Evolutionary conservation across 2,113 vertebrate species (phyloP).

Genomic region (Cheirogaleus medius): DNA sequence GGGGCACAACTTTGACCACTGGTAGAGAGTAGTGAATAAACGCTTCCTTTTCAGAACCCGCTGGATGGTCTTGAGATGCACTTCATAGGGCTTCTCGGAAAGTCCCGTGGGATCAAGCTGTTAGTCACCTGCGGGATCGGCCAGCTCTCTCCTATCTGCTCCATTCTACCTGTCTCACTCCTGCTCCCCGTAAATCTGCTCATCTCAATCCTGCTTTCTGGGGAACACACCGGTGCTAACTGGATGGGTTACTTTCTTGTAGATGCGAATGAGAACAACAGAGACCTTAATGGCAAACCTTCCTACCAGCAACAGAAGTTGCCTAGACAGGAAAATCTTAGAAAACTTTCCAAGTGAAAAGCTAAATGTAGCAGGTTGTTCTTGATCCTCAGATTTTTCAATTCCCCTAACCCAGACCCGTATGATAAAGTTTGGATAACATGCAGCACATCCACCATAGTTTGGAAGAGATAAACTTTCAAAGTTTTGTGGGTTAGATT

Average conservation of each 20-base stretch:
- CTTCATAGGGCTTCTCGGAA: not conserved
- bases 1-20: not conserved
- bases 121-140: not conserved
- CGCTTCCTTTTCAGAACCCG: accelerated
- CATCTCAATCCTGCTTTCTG: not conserved
- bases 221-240: accelerated
- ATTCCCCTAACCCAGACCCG: not conserved
- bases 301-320: not conserved
- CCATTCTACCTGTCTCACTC: not conserved
- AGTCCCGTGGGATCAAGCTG: not conserved
- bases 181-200: not conserved
- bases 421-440: not conserved
- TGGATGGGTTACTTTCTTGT: too few species aligned
- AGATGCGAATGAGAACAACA: not conserved
- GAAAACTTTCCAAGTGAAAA: not conserved
- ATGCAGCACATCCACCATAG: too few species aligned
- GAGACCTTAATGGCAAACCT: not conserved
- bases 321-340: too few species aligned
- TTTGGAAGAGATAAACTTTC: not conserved
- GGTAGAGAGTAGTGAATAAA: not conserved
- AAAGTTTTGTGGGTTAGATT: not conserved
- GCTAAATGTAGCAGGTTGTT: not conserved
- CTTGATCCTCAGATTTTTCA: not conserved
- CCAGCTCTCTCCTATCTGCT: not conserved
- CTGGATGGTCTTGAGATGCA: not conserved